Base-by-base conservation (phyloP, 1,140 invertebrate genomes). In the Atta texana region DNA sequence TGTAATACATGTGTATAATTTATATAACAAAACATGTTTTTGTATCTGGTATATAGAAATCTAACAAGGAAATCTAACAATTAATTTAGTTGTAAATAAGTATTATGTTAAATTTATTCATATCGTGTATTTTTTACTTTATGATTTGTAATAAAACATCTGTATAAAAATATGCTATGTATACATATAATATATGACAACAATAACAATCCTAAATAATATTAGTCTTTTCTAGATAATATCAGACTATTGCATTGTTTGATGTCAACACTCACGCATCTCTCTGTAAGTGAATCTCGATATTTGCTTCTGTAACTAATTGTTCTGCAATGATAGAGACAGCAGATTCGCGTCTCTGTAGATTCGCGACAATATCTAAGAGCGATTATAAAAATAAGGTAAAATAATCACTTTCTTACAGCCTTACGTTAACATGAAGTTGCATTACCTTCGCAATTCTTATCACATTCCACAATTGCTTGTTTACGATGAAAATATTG, bases 371-470 rank as follows among this genome's bases (percentile, higher is more conserved):
- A 34, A 88, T 69, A 89, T 94, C 94, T 95, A 72, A 4, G 90
- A 92, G 10, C 59, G 53, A 49, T 78, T 34, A 81, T 3, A 1
- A 87, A 14, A 71, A 0, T 64, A 34, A 57, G 2, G 0, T 82
- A n/a, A 87, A 55, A 81, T 18, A 34, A 8, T 44, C 14, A 0
- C 24, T 18, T 2, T 44, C 53, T 64, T 24, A 1, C 64, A n/a
- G 12, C 12, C 28, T 44, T 87, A 63, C 2, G 7, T 71, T 34
- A 81, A 69, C 59, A 55, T 24, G 14, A 64, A 72, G 59, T 75
- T 24, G 18, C 51, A 24, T 78, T 93, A 95, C 94, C 94, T 89
- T 91, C 57, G 88, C 93, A 95, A 74, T 92, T 89, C 59, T 92
- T 87, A 53, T 94, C 89, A 81, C 94, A 95, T 63, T 92, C 84